Evolutionary conservation across 1,140 invertebrate species (phyloP).

Genomic region (Drosophila nigromelanica): DNA sequence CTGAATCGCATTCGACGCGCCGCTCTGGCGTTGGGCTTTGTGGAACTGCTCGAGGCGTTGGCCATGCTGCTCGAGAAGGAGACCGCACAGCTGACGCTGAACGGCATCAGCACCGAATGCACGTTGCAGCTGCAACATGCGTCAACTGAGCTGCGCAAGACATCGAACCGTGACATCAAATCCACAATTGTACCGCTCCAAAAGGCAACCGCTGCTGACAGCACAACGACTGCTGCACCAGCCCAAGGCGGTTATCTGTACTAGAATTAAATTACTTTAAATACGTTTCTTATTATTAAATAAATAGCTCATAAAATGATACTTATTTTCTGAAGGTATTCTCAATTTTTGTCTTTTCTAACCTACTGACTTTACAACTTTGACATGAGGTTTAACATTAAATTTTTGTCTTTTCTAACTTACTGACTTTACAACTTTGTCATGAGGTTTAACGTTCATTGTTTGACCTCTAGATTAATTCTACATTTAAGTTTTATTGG

Average conservation of each 20-base stretch:
- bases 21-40: conserved; percentile 94
- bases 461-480: no score
- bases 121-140: conserved; percentile 95
- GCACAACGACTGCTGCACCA: conserved; percentile 27
- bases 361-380: no score
- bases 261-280: conserved; percentile 24
- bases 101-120: conserved; percentile 92
- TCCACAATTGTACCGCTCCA: conserved; percentile 68
- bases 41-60: conserved; percentile 90
- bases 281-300: conserved; percentile 6
- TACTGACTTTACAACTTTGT: no score
- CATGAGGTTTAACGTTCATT: no score
- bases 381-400: no score
- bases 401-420: no score
- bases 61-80: conserved; percentile 95
- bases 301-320: conserved; percentile 21
- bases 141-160: conserved; percentile 87
- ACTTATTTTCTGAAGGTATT: no score
- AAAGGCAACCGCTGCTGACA: conserved; percentile 48
- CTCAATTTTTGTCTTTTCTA: no score
- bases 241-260: conserved; percentile 51
- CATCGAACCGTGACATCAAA: conserved; percentile 79
- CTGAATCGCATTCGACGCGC: conserved; percentile 94
- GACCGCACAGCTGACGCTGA: conserved; percentile 91
- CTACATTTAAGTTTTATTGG: no score